Evolutionary conservation across 2,888 invertebrate genomes (phyloP).

Genomic region (Tiliacea aurago): DNA sequence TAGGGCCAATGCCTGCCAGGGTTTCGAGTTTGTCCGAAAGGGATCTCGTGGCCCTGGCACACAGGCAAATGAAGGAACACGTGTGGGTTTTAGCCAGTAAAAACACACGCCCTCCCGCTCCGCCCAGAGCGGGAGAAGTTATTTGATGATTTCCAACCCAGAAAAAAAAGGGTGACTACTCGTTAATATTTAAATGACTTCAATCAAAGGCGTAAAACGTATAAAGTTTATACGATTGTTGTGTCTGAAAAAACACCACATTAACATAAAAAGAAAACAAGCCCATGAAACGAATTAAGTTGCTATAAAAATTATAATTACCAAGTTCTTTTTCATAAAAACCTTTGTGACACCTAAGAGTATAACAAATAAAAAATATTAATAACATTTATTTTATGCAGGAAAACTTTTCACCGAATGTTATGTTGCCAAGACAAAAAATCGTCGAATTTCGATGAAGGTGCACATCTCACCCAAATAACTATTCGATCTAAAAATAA

Average conservation of each 20-base stretch:
- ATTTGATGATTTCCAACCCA: too few species aligned
- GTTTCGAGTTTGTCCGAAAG: too few species aligned
- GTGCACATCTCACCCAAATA: conserved; percentile 34
- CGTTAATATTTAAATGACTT: not conserved
- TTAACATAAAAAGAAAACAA: conserved; percentile 14
- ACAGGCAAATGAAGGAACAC: too few species aligned
- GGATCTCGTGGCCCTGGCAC: too few species aligned
- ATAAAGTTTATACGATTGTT: not conserved
- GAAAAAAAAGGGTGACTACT: too few species aligned
- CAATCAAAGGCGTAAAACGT: not conserved
- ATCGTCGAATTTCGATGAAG: conserved; percentile 7
- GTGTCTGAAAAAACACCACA: not conserved
- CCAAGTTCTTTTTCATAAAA: conserved; percentile 3
- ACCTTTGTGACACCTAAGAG: not conserved
- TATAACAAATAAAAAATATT: not conserved
- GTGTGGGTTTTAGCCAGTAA: too few species aligned
- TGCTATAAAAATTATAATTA: conserved; percentile 18
- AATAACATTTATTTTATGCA: not conserved
- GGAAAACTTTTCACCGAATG: not conserved
- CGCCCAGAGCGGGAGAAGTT: too few species aligned
- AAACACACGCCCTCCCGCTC: too few species aligned
- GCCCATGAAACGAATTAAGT: conserved; percentile 8
- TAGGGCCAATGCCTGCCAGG: too few species aligned
- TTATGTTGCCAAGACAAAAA: not conserved
- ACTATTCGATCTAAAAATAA: conserved; percentile 72